Evolutionary conservation across 2,888 invertebrate genomes (phyloP), one percentile per base, ranked within the genome.

Genomic region (Mesochorus sp.): DNA sequence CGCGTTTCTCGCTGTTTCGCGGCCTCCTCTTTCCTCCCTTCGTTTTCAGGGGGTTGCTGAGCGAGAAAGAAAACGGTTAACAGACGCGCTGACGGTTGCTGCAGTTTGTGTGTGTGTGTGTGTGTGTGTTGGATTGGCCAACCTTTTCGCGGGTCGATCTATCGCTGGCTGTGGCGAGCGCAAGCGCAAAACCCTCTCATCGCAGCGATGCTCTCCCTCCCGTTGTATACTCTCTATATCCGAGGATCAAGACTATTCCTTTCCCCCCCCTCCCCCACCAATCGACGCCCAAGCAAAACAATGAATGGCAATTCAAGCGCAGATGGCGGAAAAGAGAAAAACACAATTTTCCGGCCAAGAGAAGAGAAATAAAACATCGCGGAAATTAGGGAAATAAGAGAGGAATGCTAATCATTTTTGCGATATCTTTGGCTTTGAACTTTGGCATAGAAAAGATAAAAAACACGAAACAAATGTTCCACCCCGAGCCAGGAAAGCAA

Each of bases 91-190:
- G n/a, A 64, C 28, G 47, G 12, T 8, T n/a, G n/a, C 37, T n/a
- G 34, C 37, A 59, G 37, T 55, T 62, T 31, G 37, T 53, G 44
- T 47, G 64, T 28, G 39, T 72, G 59, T 3, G 12, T 19, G 76
- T 77, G 73, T 71, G 76, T 76, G 71, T 57, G 80, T 74, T 74
- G 73, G 80, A 82, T 81, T 87, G 86, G 85, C 76, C 57, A 76
- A 80, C 76, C 83, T 86, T 88, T 88, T 89, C 88, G 87, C 88
- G 87, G 89, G 89, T 89, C 89, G 89, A 89, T 89, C 85, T 85
- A 80, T 82, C 83, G 84, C 84, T 84, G 83, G 76, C 81, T 59
- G 67, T 78, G 42, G 49, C 72, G 64, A 67, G 83, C 87, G 86
- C 86, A 83, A 72, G 85, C 85, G 87, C 82, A 61, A n/a, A 62